Base-by-base conservation (phyloP, 2,113 vertebrate genomes). In the Pachypanchax playfairii region DNA sequence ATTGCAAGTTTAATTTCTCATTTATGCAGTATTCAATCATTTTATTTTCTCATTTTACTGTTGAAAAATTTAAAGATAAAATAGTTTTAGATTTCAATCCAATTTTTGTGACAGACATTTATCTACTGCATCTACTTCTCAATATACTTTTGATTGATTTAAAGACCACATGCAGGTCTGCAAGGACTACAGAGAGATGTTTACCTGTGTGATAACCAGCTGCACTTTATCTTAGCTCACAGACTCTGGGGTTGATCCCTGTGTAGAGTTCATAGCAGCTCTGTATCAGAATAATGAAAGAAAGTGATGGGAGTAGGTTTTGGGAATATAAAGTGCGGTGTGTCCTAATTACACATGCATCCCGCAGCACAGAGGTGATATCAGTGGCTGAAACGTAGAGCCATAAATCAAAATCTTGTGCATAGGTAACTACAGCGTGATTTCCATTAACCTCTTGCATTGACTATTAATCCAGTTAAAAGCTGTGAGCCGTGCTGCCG, bases 401-500 rank as follows among this genome's bases (percentile, higher is more conserved):
- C 21, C 24, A 60, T 60, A 13, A 47, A 38, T 48, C 57, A 48
- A n/a, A 24, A 33, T 7, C 24, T 42, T 43, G 18, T 42, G 24
- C 9, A 17, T 18, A 12, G 29, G 48, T 15, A 51, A 31, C 28
- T 53, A 18, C 61, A 53, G 29, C 62, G 13, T 21, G 39, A 54
- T 6, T n/a, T 28, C 11, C 31, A 65, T 67, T 48, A 49, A 67
- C 53, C 53, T 67, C 44, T 49, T 50, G 25, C 21, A 22, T 18
- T 25, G 18, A 50, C 36, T n/a, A 57, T 50, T 49, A 57, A 49
- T 57, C 43, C 36, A 31, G 20, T 31, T 35, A 35, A 35, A 12
- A 35, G 33, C 33, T 12, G 11, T 9, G 29, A 1, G 29, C 29
- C 6, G 33, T 11, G 33, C 33, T 35, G 33, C 33, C 33, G 10